These are phyloP conservation scores for Cromileptes altivelis DNA, from an alignment of 2,113 vertebrate genomes.

Conservation along the genomic window DNA sequence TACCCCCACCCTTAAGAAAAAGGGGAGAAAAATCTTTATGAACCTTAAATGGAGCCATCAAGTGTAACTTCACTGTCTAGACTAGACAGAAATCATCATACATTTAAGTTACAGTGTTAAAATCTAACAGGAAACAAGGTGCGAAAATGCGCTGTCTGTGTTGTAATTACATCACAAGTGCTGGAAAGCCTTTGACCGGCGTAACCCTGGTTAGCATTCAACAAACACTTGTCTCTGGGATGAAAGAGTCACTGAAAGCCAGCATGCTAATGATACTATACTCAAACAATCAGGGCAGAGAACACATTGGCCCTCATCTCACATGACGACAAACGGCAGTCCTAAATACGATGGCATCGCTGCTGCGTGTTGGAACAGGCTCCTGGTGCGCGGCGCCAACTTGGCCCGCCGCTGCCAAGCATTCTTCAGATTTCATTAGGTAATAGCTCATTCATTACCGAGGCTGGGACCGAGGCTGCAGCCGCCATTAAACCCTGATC, in stretches of 20 bases:
- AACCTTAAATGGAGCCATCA: not conserved
- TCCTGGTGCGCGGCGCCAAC: conserved; percentile 63
- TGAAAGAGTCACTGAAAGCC: conserved; percentile 63
- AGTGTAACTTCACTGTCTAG: not conserved
- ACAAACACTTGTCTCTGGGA: conserved; percentile 55
- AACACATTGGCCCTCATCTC: conserved; percentile 67
- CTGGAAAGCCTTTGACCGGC: conserved; percentile 41
- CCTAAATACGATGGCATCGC: conserved; percentile 74
- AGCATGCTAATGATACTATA: conserved; percentile 70
- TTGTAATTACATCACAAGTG: conserved; percentile 38
- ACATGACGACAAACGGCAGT: conserved; percentile 59
- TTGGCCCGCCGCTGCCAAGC: conserved; percentile 71
- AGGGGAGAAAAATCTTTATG: too few relatives aligned
- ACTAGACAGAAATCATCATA: conserved; percentile 4
- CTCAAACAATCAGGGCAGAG: conserved; percentile 71
- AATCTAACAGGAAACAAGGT: conserved; percentile 4
- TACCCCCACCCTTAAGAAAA: not conserved
- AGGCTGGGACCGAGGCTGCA: conserved; percentile 59
- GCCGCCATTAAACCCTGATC: conserved; percentile 73
- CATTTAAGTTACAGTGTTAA: not conserved
- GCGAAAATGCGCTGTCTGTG: not conserved
- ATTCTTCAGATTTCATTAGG: conserved; percentile 83
- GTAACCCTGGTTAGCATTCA: conserved; percentile 48
- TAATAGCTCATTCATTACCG: conserved; percentile 83
- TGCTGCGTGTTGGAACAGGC: conserved; percentile 66